These are phyloP conservation scores for Felis chaus DNA, from an alignment of 2,113 vertebrate species.

Conservation along the genomic window DNA sequence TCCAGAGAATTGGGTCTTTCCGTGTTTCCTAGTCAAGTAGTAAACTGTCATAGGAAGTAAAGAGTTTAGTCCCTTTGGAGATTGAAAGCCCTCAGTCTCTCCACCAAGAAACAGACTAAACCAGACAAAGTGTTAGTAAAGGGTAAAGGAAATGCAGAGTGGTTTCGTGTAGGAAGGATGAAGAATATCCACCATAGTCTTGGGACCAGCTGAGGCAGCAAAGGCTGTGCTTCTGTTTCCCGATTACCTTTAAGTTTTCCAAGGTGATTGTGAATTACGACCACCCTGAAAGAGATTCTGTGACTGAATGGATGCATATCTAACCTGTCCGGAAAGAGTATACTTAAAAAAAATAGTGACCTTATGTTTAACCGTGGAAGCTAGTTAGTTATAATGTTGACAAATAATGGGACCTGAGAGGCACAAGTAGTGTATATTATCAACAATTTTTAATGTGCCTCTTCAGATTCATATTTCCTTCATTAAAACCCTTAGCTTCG, in stretches of 20 bases:
- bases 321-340: not conserved
- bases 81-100: not conserved
- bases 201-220: not conserved
- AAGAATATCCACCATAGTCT: not conserved
- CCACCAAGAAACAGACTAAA: not conserved
- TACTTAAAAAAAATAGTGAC: not conserved
- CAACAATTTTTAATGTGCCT: not conserved
- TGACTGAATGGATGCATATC: not conserved
- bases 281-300: not conserved
- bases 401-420: not conserved
- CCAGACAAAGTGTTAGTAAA: not conserved
- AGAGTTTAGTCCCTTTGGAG: not conserved
- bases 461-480: not conserved
- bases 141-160: not conserved
- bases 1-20: not conserved
- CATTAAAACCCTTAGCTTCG: not conserved
- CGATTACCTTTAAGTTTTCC: not conserved
- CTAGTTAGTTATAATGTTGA: too few relatives aligned
- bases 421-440: not conserved
- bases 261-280: not conserved
- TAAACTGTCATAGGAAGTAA: not conserved
- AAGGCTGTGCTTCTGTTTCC: not conserved
- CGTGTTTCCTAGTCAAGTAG: not conserved
- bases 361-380: accelerated
- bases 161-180: not conserved